Percentiles rank a stretch among this genome's conserved stretches.
phyloP scores from a whole-genome alignment of 2,888 invertebrate species.

The Xestia ashworthii region DNA sequence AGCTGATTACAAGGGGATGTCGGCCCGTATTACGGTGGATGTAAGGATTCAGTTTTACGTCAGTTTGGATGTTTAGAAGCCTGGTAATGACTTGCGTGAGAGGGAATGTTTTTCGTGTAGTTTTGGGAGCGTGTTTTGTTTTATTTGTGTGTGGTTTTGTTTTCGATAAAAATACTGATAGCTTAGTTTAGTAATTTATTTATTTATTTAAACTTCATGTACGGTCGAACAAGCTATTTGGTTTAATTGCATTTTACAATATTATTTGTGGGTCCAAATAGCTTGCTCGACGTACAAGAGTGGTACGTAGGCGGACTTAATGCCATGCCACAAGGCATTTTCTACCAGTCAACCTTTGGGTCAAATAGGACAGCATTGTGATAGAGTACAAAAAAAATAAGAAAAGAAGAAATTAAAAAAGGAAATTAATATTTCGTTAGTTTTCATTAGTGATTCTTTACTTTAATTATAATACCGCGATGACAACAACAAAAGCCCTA shows the following conservation, averaged over 20 bases:
- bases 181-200: neutral
- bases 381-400: too few relatives aligned
- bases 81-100: constrained; percentile 60
- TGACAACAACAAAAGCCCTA: too few relatives aligned
- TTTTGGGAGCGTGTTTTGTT: constrained; percentile 34
- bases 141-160: constrained; percentile 1
- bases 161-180: neutral
- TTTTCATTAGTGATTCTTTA: neutral
- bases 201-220: too few relatives aligned
- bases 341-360: too few relatives aligned
- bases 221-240: too few relatives aligned
- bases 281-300: too few relatives aligned
- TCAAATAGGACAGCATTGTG: too few relatives aligned
- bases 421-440: neutral
- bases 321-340: too few relatives aligned
- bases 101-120: constrained; percentile 35
- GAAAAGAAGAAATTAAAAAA: too few relatives aligned
- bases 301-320: too few relatives aligned
- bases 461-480: neutral
- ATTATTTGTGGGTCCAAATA: too few relatives aligned
- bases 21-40: constrained; percentile 76
- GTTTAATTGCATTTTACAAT: too few relatives aligned
- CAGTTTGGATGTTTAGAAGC: constrained; percentile 60
- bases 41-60: constrained; percentile 67
- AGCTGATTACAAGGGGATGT: constrained; percentile 85